phyloP scores from a whole-genome alignment of 2,888 invertebrate species.

The Perizoma affinitatum region DNA sequence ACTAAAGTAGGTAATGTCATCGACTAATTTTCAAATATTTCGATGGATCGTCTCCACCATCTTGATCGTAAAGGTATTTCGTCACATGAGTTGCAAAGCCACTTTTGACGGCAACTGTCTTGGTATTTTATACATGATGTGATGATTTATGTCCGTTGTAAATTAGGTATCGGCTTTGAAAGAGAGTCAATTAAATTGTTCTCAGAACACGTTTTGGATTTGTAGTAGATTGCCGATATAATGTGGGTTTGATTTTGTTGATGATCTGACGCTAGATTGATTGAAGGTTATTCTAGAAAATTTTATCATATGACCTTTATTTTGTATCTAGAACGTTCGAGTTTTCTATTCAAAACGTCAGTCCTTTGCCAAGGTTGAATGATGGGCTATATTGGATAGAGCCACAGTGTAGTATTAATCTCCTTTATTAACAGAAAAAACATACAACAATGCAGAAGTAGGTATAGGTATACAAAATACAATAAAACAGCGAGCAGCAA shows the following conservation, averaged over 20 bases:
- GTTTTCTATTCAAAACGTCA: too few relatives aligned
- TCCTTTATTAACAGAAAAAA: too few relatives aligned
- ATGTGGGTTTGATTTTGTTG: conserved; percentile 24
- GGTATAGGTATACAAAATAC: too few relatives aligned
- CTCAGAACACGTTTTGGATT: conserved; percentile 29
- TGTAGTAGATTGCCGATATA: conserved; percentile 25
- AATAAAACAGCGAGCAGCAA: too few relatives aligned
- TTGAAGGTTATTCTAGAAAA: conserved; percentile 15
- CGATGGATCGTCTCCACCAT: too few relatives aligned
- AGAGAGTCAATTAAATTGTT: conserved; percentile 48
- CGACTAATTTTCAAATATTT: too few relatives aligned
- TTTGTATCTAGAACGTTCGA: too few relatives aligned
- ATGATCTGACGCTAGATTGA: conserved; percentile 12
- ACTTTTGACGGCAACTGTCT: conserved; percentile 20
- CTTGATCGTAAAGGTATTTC: background rate
- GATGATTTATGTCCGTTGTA: conserved; percentile 55
- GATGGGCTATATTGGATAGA: too few relatives aligned
- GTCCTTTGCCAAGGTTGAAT: too few relatives aligned
- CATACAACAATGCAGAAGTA: too few relatives aligned
- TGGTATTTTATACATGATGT: conserved; percentile 52
- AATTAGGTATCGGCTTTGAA: conserved; percentile 48
- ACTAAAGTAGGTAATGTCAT: too few relatives aligned
- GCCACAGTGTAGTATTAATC: too few relatives aligned
- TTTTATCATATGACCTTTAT: background rate
- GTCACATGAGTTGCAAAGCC: conserved; percentile 6